These are phyloP conservation scores for Calliopum simillimum DNA, from an alignment of 2,888 invertebrate genomes.

Conservation along the genomic window DNA sequence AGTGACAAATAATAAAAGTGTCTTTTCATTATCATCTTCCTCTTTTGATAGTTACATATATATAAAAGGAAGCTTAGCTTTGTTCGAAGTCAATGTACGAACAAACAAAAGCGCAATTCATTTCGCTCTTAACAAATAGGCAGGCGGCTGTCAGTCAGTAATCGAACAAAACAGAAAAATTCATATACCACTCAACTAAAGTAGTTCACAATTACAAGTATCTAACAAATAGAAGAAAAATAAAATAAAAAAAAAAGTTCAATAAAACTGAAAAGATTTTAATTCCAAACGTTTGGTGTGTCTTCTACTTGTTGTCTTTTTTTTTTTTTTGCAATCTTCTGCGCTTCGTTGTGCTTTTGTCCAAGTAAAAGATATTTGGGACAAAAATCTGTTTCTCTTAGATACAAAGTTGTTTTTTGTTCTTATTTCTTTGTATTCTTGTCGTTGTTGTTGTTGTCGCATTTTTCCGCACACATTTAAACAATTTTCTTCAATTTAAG, in stretches of 20 bases:
- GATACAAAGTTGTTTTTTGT: neutral
- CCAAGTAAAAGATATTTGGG: constrained; percentile 10
- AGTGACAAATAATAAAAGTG: too few species aligned
- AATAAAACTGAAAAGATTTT: constrained; percentile 3
- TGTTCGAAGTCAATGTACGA: too few species aligned
- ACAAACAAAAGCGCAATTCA: too few species aligned
- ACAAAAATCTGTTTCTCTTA: constrained; percentile 8
- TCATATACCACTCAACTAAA: neutral
- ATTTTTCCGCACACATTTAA: neutral
- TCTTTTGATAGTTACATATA: too few species aligned
- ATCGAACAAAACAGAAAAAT: neutral
- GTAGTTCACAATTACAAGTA: constrained; percentile 6
- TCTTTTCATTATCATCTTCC: too few species aligned
- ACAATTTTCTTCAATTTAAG: constrained; percentile 19
- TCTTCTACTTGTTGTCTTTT: neutral
- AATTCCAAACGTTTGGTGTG: neutral
- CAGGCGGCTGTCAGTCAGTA: too few species aligned
- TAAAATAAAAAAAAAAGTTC: neutral
- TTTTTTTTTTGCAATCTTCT: neutral
- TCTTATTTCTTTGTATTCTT: constrained; percentile 9
- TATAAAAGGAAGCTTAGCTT: too few species aligned
- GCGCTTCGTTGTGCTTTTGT: neutral
- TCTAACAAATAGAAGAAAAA: neutral
- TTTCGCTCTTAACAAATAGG: too few species aligned
- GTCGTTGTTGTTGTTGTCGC: neutral